These are phyloP conservation scores for Drosophila burlai DNA, from an alignment of 1,140 invertebrate species.

Conservation along the genomic window DNA sequence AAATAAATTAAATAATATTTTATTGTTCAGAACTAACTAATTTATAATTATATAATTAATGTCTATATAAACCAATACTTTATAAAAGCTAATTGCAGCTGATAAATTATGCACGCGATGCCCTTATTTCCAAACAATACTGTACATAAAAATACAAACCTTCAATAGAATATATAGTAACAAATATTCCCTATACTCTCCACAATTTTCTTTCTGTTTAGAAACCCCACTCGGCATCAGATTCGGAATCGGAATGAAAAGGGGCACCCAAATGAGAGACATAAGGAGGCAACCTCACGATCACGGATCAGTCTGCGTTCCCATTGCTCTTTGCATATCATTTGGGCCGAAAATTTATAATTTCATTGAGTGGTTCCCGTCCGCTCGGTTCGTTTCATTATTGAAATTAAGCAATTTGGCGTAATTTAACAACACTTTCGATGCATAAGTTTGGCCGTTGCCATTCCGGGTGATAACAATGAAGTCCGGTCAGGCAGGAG, in stretches of 20 bases:
- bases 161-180: not conserved
- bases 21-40: too few species aligned
- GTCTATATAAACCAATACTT: too few species aligned
- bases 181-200: too few species aligned
- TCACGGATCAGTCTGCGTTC: conserved; percentile 45
- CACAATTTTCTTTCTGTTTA: conserved; percentile 3
- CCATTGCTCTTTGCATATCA: conserved; percentile 72
- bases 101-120: too few species aligned
- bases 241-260: conserved; percentile 31
- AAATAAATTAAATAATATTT: too few species aligned
- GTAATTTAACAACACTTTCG: conserved; percentile 84
- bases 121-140: too few species aligned
- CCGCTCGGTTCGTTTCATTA: conserved; percentile 68
- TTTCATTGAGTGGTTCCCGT: conserved; percentile 65
- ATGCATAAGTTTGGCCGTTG: conserved; percentile 71
- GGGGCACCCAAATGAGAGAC: conserved; percentile 15
- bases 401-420: conserved; percentile 83
- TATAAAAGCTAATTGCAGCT: too few species aligned
- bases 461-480: conserved; percentile 75
- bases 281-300: conserved; percentile 39
- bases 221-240: conserved; percentile 10
- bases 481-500: conserved; percentile 29
- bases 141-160: not conserved
- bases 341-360: conserved; percentile 75
- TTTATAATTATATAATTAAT: too few species aligned